A percentile compares a stretch with the other conserved stretches of the same genome.
phyloP scores from a whole-genome alignment of 2,113 vertebrate species.

The Piprites chloris region DNA sequence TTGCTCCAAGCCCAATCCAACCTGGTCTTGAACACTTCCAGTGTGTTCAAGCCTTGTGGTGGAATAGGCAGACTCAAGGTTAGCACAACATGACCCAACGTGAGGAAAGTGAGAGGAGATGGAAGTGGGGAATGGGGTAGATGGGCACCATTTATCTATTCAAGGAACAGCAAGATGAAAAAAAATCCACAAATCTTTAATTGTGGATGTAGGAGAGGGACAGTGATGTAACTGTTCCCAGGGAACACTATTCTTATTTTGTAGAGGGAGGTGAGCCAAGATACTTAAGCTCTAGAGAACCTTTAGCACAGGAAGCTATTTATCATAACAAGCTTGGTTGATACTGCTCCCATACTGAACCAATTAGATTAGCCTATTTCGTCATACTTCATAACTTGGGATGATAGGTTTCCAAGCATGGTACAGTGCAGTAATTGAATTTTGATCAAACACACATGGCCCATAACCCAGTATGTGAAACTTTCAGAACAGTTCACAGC shows the following conservation, averaged over 20 bases:
- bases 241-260: constrained; percentile 77
- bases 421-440: constrained; percentile 88
- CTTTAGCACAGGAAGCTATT: constrained; percentile 91
- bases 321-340: constrained; percentile 87
- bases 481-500: constrained; percentile 84
- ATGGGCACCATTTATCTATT: constrained; percentile 26
- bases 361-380: constrained; percentile 88
- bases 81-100: background rate
- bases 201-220: constrained; percentile 64
- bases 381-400: constrained; percentile 89
- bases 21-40: background rate
- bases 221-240: constrained; percentile 77
- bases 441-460: constrained; percentile 95
- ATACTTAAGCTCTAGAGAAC: constrained; percentile 85
- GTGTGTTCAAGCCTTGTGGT: background rate
- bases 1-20: background rate
- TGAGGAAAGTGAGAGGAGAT: background rate
- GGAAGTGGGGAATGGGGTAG: background rate
- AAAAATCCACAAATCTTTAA: constrained; percentile 63
- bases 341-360: constrained; percentile 90
- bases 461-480: constrained; percentile 85
- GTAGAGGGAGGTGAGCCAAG: constrained; percentile 79
- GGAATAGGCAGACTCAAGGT: background rate
- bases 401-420: constrained; percentile 85
- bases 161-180: constrained; percentile 41